Conservation (phyloP, 2,888 invertebrate species). For the Nomada hirtipes region DNA sequence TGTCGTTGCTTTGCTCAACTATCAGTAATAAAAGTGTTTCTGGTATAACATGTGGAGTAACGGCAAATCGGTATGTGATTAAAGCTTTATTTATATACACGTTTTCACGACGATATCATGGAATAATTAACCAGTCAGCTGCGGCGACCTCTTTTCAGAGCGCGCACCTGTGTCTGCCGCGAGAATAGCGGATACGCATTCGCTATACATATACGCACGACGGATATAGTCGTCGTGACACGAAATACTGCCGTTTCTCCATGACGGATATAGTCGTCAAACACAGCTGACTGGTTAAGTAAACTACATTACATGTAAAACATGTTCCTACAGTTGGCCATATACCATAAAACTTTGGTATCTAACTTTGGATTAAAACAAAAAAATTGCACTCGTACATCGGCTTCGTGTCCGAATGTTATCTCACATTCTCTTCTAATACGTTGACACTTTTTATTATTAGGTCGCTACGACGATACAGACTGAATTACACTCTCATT, state of each 20-base stretch:
- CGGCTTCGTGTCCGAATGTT: slow-evolving; percentile 27
- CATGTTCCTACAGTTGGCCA: slow-evolving; percentile 79
- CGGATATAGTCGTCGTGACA: too few species aligned
- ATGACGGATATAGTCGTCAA: too few species aligned
- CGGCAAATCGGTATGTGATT: slow-evolving; percentile 33
- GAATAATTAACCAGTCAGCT: slow-evolving; percentile 70
- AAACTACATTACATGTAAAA: slow-evolving; percentile 79
- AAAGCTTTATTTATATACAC: slow-evolving; percentile 82
- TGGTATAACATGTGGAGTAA: background rate
- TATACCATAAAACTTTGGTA: slow-evolving; percentile 77
- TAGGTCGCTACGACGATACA: slow-evolving; percentile 39
- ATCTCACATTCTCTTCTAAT: slow-evolving; percentile 38
- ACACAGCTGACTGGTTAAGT: slow-evolving; percentile 57
- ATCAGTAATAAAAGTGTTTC: background rate
- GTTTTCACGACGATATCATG: slow-evolving; percentile 77
- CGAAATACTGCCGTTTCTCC: too few species aligned
- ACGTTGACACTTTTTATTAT: slow-evolving; percentile 66
- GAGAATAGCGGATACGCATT: too few species aligned
- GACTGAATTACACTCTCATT: slow-evolving; percentile 24
- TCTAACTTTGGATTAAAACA: slow-evolving; percentile 71
- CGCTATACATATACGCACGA: too few species aligned
- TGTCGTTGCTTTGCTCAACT: background rate
- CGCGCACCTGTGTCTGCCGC: too few species aligned
- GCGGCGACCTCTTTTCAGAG: too few species aligned
- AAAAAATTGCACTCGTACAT: slow-evolving; percentile 50